These are phyloP conservation scores for Pachyramphus minor DNA, from an alignment of 2,113 vertebrate genomes.

Conservation along the genomic window DNA sequence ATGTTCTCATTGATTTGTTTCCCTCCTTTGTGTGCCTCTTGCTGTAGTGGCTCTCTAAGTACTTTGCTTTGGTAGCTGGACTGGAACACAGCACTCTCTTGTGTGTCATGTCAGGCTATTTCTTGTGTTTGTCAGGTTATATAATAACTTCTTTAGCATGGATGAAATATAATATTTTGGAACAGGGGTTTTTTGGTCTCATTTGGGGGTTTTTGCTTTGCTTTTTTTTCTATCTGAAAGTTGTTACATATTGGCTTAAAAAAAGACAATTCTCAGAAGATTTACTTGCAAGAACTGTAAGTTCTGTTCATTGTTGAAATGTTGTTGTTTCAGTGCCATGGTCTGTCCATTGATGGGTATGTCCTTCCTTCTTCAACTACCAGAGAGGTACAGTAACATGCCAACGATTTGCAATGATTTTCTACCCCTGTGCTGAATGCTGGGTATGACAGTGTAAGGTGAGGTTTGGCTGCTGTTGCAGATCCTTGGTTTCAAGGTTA, in stretches of 20 bases:
- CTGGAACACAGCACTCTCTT: background rate
- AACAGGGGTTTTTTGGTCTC: background rate
- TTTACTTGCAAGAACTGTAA: background rate
- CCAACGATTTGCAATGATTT: background rate
- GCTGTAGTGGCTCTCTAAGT: background rate
- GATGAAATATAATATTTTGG: background rate
- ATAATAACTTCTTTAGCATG: background rate
- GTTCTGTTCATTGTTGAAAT: background rate
- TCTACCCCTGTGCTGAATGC: background rate
- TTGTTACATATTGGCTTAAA: background rate
- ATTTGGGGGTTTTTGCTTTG: background rate
- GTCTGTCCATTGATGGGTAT: constrained; percentile 94
- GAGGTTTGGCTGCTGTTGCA: background rate
- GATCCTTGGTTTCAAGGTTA: background rate
- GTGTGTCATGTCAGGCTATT: background rate
- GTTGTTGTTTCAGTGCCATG: constrained; percentile 82
- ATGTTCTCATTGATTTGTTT: background rate
- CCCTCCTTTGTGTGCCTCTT: background rate
- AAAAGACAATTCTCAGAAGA: background rate
- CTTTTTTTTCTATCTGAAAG: background rate
- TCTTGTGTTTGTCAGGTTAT: background rate
- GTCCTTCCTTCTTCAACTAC: constrained; percentile 97
- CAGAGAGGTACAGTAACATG: constrained; percentile 80
- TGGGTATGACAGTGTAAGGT: background rate
- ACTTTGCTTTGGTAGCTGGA: background rate